Evolutionary conservation across 2,113 vertebrate genomes (phyloP).

Genomic region (Speoplatyrhinus poulsoni): DNA sequence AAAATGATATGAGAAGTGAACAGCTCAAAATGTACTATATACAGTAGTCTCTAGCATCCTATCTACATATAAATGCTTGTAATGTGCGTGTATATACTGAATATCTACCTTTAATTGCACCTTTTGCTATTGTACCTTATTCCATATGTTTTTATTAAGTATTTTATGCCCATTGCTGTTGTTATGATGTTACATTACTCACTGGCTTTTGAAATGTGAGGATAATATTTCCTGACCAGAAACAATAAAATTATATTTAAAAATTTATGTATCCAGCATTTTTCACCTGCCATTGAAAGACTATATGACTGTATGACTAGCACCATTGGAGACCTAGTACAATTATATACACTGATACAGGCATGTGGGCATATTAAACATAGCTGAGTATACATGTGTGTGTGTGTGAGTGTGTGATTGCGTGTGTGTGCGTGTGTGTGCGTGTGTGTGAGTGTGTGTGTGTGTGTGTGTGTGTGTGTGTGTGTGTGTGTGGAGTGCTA

Average conservation of each 20-base stretch:
- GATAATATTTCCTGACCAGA: neutral
- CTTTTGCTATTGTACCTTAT: too few species aligned
- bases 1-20: too few species aligned
- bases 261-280: too few species aligned
- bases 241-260: neutral
- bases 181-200: slow-evolving; percentile 14
- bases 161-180: slow-evolving; percentile 18
- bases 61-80: slow-evolving; percentile 31
- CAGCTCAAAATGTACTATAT: too few species aligned
- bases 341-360: neutral
- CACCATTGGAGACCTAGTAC: too few species aligned
- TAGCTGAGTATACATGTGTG: neutral
- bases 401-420: neutral
- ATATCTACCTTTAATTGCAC: slow-evolving; percentile 2
- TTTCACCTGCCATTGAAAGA: too few species aligned
- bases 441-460: too few species aligned
- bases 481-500: slow-evolving; percentile 15
- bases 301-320: too few species aligned
- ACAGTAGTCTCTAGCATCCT: neutral
- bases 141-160: neutral
- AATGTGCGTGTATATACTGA: slow-evolving; percentile 26
- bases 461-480: too few species aligned
- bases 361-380: neutral
- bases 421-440: too few species aligned
- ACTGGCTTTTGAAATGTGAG: neutral